Evolutionary conservation across 2,113 vertebrate species (phyloP), one percentile per base, ranked within the genome.

Genomic region (Paratilapia polleni): DNA sequence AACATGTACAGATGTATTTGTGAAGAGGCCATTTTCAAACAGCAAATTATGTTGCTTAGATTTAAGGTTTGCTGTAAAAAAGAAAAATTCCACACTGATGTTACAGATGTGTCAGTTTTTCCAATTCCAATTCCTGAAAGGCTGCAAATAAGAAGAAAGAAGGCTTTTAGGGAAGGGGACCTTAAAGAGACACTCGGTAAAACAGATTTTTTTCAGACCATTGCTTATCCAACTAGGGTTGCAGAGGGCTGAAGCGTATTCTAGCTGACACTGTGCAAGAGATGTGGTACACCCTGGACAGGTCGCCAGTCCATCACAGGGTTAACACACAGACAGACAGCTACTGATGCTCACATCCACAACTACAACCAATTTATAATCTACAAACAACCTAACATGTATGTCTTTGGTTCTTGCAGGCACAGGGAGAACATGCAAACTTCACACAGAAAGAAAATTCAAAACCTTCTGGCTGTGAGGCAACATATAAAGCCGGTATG

Each of bases 141-240:
- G 1, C 66, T 5, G 49, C 47, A 24, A 70, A 49, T 52, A 52
- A 70, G 66, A 22, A 70, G 41, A 49, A 24, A 49, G 66, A 3
- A 3, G 28, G 41, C 24, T 28, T 52, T 73, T 0, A 31, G 17
- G 66, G 28, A n/a, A n/a, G 43, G 43, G 26, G 17, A 52, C 26
- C 24, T 26, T 73, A 52, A 73, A 52, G 47, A 73, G 0, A 52
- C 66, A 31, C 52, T 17, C 66, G 12, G 43, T 73, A 52, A 73
- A 73, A 52, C 19, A 0, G 0, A 0, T 31, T 73, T 70, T 26
- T 14, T 5, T 1, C 26, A 73, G 47, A 34, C 68, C 1, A 73
- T 73, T 73, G 68, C 68, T 73, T 54, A 73, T 54, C 68, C 52
- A 73, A 73, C 68, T 73, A 52, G 19, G 47, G 6, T 73, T 54